Evolutionary conservation across 2,888 invertebrate genomes (phyloP), one percentile per base, ranked within the genome.

Genomic region (Gerris lacustris): DNA sequence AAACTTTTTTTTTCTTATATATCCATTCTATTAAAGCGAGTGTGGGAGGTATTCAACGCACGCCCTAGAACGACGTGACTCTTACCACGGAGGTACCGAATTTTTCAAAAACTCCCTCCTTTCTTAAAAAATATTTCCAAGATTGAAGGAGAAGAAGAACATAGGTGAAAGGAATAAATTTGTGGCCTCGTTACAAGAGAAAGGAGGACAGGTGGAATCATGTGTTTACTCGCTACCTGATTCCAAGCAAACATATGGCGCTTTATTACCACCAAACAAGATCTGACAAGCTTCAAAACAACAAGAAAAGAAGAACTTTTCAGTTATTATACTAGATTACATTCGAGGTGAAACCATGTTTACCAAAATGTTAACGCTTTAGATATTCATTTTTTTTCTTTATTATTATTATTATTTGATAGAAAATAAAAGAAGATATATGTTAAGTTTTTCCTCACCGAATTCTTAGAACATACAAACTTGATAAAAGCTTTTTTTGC

Each of bases 141-240:
- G 55, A 11, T 55, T 11, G 55, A 55, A 15, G 55, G 5, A 55
- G 55, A 15, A 15, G 55, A 15, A 55, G 15, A 11, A 55, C 15
- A 55, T 31, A 31, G 4, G 31, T 31, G 31, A 31, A 31, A 31
- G 31, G 31, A 31, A 31, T 31, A 31, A 31, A 31, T 31, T 55
- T 55, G 55, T 55, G 55, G 55, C 2, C 55, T 55, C 55, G 55
- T 55, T 55, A 55, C 15, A 5, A 55, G 2, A 55, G 9, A 5
- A 55, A 15, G 55, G 55, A 55, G 55, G 55, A 55, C 55, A 55
- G 55, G 55, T 55, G 55, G 55, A 55, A 55, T 9, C 55, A 55
- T 55, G 55, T 55, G 55, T 55, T 55, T 55, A 15, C 15, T 55
- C 55, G 9, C 9, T 9, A 55, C 55, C 15, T 15, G 15, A 11